Evolutionary conservation across 2,888 invertebrate genomes (phyloP).

Genomic region (Hetaerina titia): DNA sequence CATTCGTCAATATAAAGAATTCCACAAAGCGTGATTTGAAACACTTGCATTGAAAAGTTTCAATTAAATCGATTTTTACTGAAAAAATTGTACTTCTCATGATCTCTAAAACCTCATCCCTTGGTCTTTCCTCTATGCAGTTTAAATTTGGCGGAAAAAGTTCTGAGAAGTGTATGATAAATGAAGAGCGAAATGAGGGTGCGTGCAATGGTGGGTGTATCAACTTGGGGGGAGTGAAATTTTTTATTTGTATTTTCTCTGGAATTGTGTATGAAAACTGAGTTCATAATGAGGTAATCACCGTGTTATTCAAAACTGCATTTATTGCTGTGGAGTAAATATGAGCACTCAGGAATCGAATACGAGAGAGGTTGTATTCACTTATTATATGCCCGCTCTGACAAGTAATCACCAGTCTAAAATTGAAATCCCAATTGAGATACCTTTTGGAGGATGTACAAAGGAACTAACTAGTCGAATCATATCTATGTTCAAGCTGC

Average conservation of each 20-base stretch:
- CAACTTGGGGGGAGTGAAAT: neutral
- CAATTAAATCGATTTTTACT: too few species aligned
- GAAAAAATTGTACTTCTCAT: neutral
- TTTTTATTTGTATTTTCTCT: neutral
- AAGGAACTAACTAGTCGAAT: slow-evolving; percentile 84
- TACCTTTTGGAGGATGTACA: slow-evolving; percentile 81
- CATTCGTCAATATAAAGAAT: too few species aligned
- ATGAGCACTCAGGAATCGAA: slow-evolving; percentile 33
- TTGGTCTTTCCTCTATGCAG: neutral
- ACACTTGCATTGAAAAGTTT: too few species aligned
- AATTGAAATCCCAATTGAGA: slow-evolving; percentile 82
- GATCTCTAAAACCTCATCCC: neutral
- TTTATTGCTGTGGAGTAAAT: neutral
- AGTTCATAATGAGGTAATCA: slow-evolving; percentile 1
- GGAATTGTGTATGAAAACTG: neutral
- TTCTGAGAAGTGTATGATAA: neutral
- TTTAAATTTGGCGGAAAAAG: slow-evolving; percentile 4
- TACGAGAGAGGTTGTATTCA: slow-evolving; percentile 37
- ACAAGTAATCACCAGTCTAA: slow-evolving; percentile 80
- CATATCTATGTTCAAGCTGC: slow-evolving; percentile 84
- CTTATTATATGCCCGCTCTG: slow-evolving; percentile 77
- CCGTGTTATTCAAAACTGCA: neutral
- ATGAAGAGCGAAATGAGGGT: neutral
- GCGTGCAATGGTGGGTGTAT: slow-evolving; percentile 4
- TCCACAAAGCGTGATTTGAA: too few species aligned